Percentiles rank a stretch among this genome's conserved stretches.
Evolutionary conservation across 2,888 invertebrate genomes (phyloP).

Genomic region (Heliothis peltigera): DNA sequence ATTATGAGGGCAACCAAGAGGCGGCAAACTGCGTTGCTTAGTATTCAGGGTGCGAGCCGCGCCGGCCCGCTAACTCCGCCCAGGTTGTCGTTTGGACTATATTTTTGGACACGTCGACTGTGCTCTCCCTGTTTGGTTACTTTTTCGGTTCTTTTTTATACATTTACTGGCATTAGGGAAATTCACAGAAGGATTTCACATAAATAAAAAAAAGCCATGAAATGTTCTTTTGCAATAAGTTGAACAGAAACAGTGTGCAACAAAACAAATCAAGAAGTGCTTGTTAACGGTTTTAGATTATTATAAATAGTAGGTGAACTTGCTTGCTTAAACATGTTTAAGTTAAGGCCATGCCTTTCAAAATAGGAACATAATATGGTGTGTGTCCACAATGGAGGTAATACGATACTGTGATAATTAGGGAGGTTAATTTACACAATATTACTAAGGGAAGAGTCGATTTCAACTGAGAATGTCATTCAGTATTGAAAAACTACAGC

Average conservation of each 20-base stretch:
- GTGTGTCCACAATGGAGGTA: too few relatives aligned
- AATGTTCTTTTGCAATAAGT: too few relatives aligned
- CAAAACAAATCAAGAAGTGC: too few relatives aligned
- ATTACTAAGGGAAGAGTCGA: slow-evolving; percentile 47
- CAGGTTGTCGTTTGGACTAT: slow-evolving; percentile 59
- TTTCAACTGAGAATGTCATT: slow-evolving; percentile 42
- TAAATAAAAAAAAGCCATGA: background rate
- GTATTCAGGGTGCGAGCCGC: slow-evolving; percentile 62
- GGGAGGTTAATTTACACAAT: background rate
- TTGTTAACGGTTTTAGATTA: too few relatives aligned
- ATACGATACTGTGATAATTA: too few relatives aligned
- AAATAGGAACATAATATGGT: too few relatives aligned
- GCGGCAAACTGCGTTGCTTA: slow-evolving; percentile 58
- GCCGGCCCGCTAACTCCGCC: slow-evolving; percentile 54
- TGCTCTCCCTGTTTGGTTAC: slow-evolving; percentile 40
- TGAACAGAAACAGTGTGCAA: too few relatives aligned
- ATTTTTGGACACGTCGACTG: slow-evolving; percentile 54
- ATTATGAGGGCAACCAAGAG: slow-evolving; percentile 47
- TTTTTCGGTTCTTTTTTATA: slow-evolving; percentile 26
- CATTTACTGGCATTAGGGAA: slow-evolving; percentile 25
- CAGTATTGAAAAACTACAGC: background rate
- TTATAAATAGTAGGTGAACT: too few relatives aligned
- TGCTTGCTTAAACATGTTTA: too few relatives aligned
- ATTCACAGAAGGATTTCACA: background rate
- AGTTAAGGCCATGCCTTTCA: too few relatives aligned